phyloP scores from a whole-genome alignment of 2,888 invertebrate species.

The Eilema griseolum region DNA sequence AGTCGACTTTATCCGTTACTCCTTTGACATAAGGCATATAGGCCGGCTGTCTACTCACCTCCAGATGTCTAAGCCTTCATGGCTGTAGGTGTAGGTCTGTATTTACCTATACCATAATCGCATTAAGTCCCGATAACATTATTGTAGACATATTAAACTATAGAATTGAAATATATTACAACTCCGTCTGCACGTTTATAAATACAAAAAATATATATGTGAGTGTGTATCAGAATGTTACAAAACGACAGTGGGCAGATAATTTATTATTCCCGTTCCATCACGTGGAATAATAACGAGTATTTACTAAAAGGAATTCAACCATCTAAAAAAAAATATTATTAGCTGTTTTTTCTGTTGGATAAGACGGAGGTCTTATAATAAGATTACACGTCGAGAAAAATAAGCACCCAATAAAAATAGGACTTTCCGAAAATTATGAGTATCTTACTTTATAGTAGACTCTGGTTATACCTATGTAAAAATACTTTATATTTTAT shows the following conservation, averaged over 20 bases:
- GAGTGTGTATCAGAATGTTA: neutral
- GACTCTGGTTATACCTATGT: neutral
- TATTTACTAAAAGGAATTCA: neutral
- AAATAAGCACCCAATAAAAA: constrained; percentile 1
- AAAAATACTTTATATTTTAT: neutral
- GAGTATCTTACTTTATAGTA: constrained; percentile 4
- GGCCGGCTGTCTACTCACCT: no score
- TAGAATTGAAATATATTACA: neutral
- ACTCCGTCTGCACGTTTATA: neutral
- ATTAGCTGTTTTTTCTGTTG: neutral
- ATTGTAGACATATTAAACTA: no score
- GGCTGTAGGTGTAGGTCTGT: no score
- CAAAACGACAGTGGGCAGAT: neutral
- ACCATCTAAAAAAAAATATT: neutral
- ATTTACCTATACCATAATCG: no score
- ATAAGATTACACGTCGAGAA: neutral
- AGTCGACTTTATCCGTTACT: no score
- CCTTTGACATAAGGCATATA: no score
- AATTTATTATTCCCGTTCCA: neutral
- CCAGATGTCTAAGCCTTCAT: no score
- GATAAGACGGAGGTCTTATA: neutral
- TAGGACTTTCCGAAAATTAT: neutral
- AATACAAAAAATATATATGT: neutral
- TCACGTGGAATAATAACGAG: neutral
- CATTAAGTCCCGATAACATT: no score